These are phyloP conservation scores for Cydia fagiglandana DNA, from an alignment of 1,140 invertebrate genomes.

Conservation along the genomic window DNA sequence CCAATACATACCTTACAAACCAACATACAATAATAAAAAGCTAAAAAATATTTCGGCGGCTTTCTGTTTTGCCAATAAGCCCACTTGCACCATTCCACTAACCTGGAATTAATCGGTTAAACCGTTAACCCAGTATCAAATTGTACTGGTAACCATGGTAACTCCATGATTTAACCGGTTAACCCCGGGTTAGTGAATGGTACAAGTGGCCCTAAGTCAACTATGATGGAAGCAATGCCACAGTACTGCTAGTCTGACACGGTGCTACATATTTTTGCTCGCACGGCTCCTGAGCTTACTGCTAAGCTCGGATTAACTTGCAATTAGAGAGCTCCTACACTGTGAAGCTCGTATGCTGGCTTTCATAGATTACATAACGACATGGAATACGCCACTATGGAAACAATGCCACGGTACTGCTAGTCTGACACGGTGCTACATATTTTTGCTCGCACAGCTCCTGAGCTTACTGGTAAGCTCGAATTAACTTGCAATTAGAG, in stretches of 20 bases:
- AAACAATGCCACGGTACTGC: not conserved
- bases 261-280: slow-evolving; percentile 19
- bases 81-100: too few relatives aligned
- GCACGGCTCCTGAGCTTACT: slow-evolving; percentile 1
- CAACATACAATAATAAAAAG: too few relatives aligned
- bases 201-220: too few relatives aligned
- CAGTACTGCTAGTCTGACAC: not conserved
- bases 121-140: too few relatives aligned
- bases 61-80: too few relatives aligned
- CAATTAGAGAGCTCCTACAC: slow-evolving; percentile 40
- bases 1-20: too few relatives aligned
- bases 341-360: not conserved
- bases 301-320: slow-evolving; percentile 41
- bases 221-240: not conserved
- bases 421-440: not conserved
- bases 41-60: too few relatives aligned
- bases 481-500: slow-evolving; percentile 45
- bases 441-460: slow-evolving; percentile 11
- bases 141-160: too few relatives aligned
- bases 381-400: not conserved
- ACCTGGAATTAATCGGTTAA: too few relatives aligned
- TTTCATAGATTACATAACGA: not conserved
- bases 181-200: too few relatives aligned
- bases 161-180: too few relatives aligned
- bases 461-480: slow-evolving; percentile 29